Evolutionary conservation across 1,140 invertebrate genomes (phyloP), one percentile per base, ranked within the genome.

Genomic region (Macrotrachela quadricornifera): DNA sequence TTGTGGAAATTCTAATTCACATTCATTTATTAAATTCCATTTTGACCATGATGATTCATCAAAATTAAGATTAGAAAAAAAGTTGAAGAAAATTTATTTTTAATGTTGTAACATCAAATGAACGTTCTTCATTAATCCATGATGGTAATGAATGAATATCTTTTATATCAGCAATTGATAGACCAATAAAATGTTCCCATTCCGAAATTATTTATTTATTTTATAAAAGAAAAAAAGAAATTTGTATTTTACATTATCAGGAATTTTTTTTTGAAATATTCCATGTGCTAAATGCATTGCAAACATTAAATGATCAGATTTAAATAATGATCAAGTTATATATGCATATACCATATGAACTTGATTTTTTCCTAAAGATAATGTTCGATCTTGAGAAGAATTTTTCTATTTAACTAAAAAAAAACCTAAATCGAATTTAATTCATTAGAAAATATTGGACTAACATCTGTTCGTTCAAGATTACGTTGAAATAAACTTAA

Each of bases 111-210:
- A 83, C 61, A 61, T 76, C 72, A 40, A 72, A 67, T n/a, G 69
- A 58, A 60, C 74, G 66, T 44, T 79, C 77, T 51, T 76, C 72
- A 42, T 76, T 75, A 45, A 83, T 68, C 82, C 82, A 84, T 11
- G 62, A 59, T 12, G 76, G 75, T 54, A 76, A 54, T 55, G 62
- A 52, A 21, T 57, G 21, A 30, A 8, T 30, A 4, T 30, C 62
- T 57, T 75, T 69, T 36, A 72, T 58, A 64, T 79, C 77, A 47
- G 76, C 74, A 4, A 78, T 69, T 18, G 76, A 55, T 56, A 78
- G 76, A 13, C 80, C 80, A 15, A 78, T 76, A 61, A 90, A 85
- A 38, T 80, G 65, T 60, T 83, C 78, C 85, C 85, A 90, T 64
- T 90, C 81, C 79, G 81, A 30, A 30, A 30, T 30, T 4, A 30